Conservation (phyloP, 2,888 invertebrate genomes). For the Tenthredo livida region DNA sequence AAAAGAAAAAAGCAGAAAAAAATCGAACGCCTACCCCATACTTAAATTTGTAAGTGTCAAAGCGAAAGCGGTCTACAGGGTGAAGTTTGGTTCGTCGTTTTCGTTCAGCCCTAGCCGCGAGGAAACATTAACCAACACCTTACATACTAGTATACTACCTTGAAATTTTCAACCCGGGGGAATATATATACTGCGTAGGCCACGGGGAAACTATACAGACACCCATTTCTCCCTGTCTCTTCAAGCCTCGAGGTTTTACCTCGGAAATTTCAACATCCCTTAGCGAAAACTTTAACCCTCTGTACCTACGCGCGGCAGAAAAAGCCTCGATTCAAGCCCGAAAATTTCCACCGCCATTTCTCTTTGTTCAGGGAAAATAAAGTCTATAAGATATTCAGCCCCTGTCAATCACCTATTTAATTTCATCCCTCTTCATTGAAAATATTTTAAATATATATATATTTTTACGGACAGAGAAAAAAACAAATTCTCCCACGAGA, state of each 20-base stretch:
- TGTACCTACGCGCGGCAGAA: neutral
- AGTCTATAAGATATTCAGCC: neutral
- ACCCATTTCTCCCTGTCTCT: conserved; percentile 6
- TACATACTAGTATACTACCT: conserved; percentile 1
- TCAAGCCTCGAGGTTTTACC: neutral
- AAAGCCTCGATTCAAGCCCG: neutral
- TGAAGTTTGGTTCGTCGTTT: neutral
- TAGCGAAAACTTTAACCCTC: neutral
- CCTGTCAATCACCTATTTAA: neutral
- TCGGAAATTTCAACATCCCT: neutral
- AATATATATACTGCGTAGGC: neutral
- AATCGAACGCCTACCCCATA: neutral
- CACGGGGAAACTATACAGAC: conserved; percentile 6
- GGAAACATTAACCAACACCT: conserved; percentile 13
- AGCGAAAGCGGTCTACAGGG: neutral
- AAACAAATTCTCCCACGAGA: no score
- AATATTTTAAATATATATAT: no score
- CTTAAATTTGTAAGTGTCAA: neutral
- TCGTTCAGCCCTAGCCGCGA: neutral
- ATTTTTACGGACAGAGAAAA: no score
- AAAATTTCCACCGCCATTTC: neutral
- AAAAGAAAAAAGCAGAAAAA: neutral
- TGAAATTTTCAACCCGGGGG: neutral
- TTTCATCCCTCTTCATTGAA: neutral
- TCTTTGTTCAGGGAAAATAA: neutral